These are phyloP conservation scores for Meteorus cinctellus DNA, from an alignment of 2,888 invertebrate genomes.

Conservation along the genomic window DNA sequence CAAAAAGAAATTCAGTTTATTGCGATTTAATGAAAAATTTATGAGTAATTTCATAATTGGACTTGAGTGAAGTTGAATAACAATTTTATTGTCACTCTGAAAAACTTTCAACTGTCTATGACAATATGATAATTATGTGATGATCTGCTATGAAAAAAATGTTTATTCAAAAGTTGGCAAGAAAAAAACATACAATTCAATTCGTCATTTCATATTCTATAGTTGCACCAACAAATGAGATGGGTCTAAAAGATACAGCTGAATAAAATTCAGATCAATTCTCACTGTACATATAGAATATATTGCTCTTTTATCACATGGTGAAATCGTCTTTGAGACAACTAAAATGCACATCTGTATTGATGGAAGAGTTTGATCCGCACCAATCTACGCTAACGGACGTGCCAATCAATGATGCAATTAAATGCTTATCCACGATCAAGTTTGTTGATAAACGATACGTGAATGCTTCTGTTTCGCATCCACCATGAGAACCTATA, in stretches of 20 bases:
- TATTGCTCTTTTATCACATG: no score
- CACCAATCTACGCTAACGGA: neutral
- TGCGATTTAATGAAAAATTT: no score
- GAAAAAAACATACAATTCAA: no score
- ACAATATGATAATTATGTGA: neutral
- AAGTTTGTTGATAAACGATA: constrained; percentile 7
- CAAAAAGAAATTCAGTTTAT: no score
- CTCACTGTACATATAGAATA: no score
- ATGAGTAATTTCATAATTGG: neutral
- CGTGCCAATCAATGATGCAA: neutral
- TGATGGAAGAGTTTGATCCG: neutral
- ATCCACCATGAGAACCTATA: neutral
- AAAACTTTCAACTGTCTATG: neutral
- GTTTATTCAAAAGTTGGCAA: no score
- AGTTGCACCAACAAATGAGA: no score
- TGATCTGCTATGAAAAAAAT: no score
- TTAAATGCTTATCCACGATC: neutral
- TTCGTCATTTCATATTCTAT: no score
- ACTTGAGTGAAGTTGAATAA: neutral
- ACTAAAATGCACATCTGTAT: neutral
- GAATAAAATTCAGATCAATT: no score
- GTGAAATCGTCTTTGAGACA: neutral
- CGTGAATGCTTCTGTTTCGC: neutral
- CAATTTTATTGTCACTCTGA: neutral
- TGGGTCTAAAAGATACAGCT: no score